These are phyloP conservation scores for Garrulus glandarius DNA, from an alignment of 2,797 vertebrate species.

Conservation along the genomic window DNA sequence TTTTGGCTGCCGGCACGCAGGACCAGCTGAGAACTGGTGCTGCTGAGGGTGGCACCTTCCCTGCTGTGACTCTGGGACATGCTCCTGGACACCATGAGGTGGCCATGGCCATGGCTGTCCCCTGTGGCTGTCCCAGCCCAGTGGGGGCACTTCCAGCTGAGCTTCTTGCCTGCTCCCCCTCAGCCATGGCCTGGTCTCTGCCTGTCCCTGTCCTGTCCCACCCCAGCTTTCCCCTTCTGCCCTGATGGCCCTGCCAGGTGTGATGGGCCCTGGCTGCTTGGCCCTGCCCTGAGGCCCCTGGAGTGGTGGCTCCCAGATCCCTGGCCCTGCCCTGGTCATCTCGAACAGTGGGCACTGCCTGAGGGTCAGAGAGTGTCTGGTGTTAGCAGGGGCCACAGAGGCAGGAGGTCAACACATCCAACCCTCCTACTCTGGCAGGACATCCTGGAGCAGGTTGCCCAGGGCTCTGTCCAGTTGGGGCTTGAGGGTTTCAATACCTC, in stretches of 20 bases:
- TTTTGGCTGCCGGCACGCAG: accelerated
- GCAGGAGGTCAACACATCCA: not conserved
- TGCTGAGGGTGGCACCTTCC: not conserved
- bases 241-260: not conserved
- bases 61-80: accelerated
- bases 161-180: not conserved
- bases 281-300: not conserved
- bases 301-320: accelerated
- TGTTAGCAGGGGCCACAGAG: not conserved
- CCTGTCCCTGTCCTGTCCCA: too few species aligned
- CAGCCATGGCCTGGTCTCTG: not conserved
- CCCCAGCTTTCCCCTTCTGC: not conserved
- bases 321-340: not conserved
- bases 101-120: not conserved
- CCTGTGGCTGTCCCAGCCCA: not conserved
- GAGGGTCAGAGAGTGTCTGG: not conserved
- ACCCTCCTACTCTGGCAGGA: not conserved
- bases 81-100: not conserved
- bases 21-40: not conserved
- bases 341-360: accelerated
- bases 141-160: not conserved
- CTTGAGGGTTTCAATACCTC: not conserved
- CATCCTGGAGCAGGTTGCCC: not conserved
- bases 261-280: accelerated
- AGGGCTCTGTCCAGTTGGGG: too few species aligned